Percentiles rank a stretch among this genome's conserved stretches.
phyloP scores from a whole-genome alignment of 2,797 vertebrate genomes.

The Acomys russatus region DNA sequence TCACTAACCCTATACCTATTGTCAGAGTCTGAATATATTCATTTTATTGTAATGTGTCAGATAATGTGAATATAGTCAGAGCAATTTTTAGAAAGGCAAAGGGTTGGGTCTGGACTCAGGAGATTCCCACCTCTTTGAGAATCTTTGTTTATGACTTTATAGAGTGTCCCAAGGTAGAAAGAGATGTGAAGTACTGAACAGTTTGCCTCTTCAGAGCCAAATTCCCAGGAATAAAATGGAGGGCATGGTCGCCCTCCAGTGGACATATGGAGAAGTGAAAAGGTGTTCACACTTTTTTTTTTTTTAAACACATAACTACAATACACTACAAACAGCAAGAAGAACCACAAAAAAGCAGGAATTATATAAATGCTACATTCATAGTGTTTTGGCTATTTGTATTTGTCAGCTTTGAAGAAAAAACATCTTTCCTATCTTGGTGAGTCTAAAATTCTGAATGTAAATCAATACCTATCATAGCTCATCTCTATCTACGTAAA shows the following conservation, averaged over 20 bases:
- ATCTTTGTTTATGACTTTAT: not conserved
- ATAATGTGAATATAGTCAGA: not conserved
- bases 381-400: too few relatives aligned
- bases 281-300: too few relatives aligned
- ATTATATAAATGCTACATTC: too few relatives aligned
- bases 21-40: not conserved
- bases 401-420: too few relatives aligned
- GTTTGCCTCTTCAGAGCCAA: accelerated
- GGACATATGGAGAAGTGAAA: slow-evolving; percentile 27
- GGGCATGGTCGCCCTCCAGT: slow-evolving; percentile 68
- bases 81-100: not conserved
- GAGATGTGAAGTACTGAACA: not conserved
- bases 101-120: not conserved
- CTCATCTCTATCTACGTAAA: too few relatives aligned
- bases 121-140: not conserved
- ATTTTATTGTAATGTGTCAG: slow-evolving; percentile 20
- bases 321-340: too few relatives aligned
- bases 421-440: too few relatives aligned
- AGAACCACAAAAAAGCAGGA: too few relatives aligned
- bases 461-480: too few relatives aligned
- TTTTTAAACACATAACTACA: too few relatives aligned
- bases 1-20: not conserved
- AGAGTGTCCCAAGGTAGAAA: not conserved
- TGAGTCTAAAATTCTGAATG: too few relatives aligned
- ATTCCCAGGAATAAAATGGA: not conserved